Evolutionary conservation across 1,140 invertebrate species (phyloP).

Genomic region (Bradynema listronoti): DNA sequence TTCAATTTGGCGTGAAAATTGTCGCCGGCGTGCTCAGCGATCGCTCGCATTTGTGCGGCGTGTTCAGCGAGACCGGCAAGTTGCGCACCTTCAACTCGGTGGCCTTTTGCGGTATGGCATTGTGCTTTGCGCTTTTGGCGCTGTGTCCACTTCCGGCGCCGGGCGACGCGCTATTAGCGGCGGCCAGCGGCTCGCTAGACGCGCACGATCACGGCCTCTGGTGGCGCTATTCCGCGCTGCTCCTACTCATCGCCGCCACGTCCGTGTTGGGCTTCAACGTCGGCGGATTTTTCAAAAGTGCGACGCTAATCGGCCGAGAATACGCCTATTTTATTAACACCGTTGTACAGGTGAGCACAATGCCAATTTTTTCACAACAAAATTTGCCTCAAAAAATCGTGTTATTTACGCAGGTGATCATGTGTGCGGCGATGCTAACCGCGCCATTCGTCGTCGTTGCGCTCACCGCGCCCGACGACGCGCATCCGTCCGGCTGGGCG

Average conservation of each 20-base stretch:
- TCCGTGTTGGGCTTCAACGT: constrained; percentile 41
- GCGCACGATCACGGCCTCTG: too few relatives aligned
- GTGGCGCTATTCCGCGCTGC: not conserved
- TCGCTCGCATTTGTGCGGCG: constrained; percentile 15
- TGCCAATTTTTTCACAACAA: not conserved
- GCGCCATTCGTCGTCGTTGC: constrained; percentile 23
- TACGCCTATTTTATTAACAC: constrained; percentile 36
- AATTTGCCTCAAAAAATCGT: constrained; percentile 5
- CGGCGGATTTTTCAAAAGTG: constrained; percentile 45
- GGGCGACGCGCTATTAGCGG: too few relatives aligned
- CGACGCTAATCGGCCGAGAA: constrained; percentile 41
- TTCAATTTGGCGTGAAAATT: constrained; percentile 44
- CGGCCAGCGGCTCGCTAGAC: too few relatives aligned
- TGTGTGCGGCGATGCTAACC: constrained; percentile 23
- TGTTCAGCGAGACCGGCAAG: constrained; percentile 21
- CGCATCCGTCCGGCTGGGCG: constrained; percentile 16
- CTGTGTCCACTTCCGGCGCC: too few relatives aligned
- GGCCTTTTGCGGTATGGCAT: constrained; percentile 41
- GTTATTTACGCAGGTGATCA: constrained; percentile 18
- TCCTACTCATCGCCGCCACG: constrained; percentile 21
- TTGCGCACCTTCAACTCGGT: constrained; percentile 40
- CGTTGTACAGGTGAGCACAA: constrained; percentile 18
- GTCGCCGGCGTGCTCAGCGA: constrained; percentile 38
- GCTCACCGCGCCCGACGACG: constrained; percentile 16
- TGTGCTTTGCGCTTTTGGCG: constrained; percentile 32